These are phyloP conservation scores for Discoglossus pictus DNA, from an alignment of 2,797 vertebrate genomes.

Conservation along the genomic window DNA sequence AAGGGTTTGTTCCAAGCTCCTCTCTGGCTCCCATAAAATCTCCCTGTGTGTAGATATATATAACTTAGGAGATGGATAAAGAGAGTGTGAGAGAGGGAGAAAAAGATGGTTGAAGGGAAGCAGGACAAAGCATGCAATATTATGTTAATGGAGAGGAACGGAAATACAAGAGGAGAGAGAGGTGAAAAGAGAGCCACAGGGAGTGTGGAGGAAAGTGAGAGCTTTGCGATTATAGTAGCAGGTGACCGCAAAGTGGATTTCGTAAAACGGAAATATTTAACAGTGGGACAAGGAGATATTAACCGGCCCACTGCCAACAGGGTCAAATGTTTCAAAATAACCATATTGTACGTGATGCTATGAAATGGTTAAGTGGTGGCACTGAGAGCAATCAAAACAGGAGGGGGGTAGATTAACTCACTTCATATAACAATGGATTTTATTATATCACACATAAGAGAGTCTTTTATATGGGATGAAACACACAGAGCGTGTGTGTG, in stretches of 20 bases:
- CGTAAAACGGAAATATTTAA: too few relatives aligned
- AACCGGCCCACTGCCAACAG: too few relatives aligned
- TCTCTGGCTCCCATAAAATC: too few relatives aligned
- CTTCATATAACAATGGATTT: constrained; percentile 23
- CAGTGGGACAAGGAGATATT: not conserved
- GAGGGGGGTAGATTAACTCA: constrained; percentile 28
- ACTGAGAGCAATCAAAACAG: not conserved
- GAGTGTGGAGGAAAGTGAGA: too few relatives aligned
- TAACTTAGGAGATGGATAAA: not conserved
- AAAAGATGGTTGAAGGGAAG: not conserved
- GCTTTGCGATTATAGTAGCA: too few relatives aligned
- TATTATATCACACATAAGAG: constrained; percentile 21
- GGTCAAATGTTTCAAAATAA: too few relatives aligned
- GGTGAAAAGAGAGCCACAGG: too few relatives aligned
- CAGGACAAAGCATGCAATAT: too few relatives aligned
- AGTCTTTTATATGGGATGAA: constrained; percentile 5
- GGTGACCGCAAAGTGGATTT: too few relatives aligned
- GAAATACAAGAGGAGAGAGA: too few relatives aligned
- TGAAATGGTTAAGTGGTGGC: constrained; percentile 19
- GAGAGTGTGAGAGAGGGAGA: not conserved
- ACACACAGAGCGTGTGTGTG: not conserved
- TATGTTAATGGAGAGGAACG: not conserved
- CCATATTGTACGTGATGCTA: not conserved
- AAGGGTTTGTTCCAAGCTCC: too few relatives aligned
- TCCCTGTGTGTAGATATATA: too few relatives aligned